Evolutionary conservation across 2,797 vertebrate species (phyloP).

Genomic region (Xenops minutus): DNA sequence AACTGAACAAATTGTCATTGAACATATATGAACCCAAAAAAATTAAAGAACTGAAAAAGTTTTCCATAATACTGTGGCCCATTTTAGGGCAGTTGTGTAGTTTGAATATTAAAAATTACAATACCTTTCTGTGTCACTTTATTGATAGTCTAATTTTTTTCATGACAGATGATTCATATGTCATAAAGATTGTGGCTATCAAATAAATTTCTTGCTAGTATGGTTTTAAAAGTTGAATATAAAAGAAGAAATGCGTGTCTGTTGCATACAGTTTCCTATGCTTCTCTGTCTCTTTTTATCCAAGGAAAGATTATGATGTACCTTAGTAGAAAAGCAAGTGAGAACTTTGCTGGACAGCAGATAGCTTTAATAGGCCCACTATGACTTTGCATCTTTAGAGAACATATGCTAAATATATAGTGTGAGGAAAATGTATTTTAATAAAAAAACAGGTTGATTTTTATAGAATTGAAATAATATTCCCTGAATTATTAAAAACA

Average conservation of each 20-base stretch:
- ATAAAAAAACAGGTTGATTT: neutral
- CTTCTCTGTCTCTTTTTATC: neutral
- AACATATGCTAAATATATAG: neutral
- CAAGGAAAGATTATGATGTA: neutral
- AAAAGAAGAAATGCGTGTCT: neutral
- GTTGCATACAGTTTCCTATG: neutral
- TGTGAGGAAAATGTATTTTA: neutral
- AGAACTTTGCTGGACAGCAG: neutral
- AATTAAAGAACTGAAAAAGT: neutral
- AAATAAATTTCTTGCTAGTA: neutral
- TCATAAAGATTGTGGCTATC: neutral
- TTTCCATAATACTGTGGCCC: neutral
- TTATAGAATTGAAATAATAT: neutral
- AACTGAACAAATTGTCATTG: neutral
- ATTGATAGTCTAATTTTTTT: neutral
- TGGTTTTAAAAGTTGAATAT: neutral
- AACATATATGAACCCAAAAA: neutral
- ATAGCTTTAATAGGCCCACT: neutral
- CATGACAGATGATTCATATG: neutral
- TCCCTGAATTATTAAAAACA: neutral
- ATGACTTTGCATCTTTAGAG: neutral
- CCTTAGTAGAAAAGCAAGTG: neutral
- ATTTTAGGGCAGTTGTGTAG: neutral
- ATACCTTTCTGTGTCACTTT: neutral
- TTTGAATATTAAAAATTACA: neutral